Conservation (phyloP, 2,888 invertebrate genomes). For the Plebejus argus region DNA sequence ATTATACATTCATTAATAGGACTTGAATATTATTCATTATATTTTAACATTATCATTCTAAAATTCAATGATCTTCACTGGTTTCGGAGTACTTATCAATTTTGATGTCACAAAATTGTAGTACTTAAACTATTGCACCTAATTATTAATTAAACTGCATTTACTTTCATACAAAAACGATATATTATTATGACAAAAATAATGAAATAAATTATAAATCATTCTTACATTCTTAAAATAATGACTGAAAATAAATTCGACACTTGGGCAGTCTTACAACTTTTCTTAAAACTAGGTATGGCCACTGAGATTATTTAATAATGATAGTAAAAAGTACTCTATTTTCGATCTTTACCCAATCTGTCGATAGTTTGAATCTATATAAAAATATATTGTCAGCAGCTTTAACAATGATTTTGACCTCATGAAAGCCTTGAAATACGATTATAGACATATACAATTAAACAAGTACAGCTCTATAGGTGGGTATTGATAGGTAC, state of each 20-base stretch:
- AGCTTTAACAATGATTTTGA: not conserved
- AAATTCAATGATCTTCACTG: not conserved
- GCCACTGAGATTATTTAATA: slow-evolving; percentile 12
- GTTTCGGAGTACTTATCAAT: slow-evolving; percentile 7
- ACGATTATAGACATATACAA: not conserved
- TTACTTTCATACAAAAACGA: not conserved
- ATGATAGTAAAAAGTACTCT: not conserved
- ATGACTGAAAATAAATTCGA: slow-evolving; percentile 29
- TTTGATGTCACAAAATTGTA: slow-evolving; percentile 26
- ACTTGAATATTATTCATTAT: not conserved
- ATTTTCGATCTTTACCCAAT: not conserved
- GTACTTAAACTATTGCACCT: not conserved
- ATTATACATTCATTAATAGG: not conserved
- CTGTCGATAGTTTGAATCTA: not conserved
- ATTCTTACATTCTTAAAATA: slow-evolving; percentile 9
- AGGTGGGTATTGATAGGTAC: not conserved
- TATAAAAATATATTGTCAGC: slow-evolving; percentile 6
- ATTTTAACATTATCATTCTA: not conserved
- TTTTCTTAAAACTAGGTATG: slow-evolving; percentile 17
- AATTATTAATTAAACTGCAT: not conserved
- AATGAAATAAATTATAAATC: slow-evolving; percentile 1
- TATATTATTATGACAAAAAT: not conserved
- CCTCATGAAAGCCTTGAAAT: not conserved
- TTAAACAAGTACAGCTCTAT: not conserved
- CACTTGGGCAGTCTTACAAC: slow-evolving; percentile 20